Conservation (phyloP, 92 coral and sea anemone species). For the Pocillopora meandrina region DNA sequence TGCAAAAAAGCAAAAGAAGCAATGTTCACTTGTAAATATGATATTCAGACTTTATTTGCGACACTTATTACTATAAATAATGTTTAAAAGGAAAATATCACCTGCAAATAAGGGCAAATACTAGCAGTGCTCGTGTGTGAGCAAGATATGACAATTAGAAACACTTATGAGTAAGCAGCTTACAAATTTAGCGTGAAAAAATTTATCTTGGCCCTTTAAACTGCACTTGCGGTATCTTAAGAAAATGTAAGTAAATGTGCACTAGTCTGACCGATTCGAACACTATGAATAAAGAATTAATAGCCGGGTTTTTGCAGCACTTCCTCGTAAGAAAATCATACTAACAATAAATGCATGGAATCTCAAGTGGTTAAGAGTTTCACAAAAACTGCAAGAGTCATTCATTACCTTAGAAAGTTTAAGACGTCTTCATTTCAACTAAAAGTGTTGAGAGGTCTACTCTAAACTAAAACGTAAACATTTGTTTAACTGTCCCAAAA, state of each 20-base stretch:
- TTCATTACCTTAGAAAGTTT: constrained; percentile 15
- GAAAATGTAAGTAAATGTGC: background rate
- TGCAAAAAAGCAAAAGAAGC: background rate
- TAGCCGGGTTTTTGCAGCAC: background rate
- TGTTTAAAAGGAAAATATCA: background rate
- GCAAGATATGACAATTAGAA: background rate
- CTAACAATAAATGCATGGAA: too few relatives aligned
- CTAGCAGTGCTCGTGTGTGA: background rate
- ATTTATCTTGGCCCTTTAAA: background rate
- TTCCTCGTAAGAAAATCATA: background rate
- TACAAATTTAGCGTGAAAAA: background rate
- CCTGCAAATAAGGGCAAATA: background rate
- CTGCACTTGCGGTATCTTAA: background rate
- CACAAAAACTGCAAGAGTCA: too few relatives aligned
- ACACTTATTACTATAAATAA: background rate
- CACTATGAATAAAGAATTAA: background rate
- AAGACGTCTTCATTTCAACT: background rate
- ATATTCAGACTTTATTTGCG: background rate
- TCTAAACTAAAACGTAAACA: background rate
- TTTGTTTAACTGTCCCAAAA: constrained; percentile 8
- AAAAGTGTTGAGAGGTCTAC: background rate
- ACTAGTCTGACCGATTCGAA: background rate
- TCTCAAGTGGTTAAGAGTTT: too few relatives aligned
- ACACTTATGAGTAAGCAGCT: background rate
- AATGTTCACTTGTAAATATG: background rate